Evolutionary conservation across 1,140 invertebrate species (phyloP), one percentile per base, ranked within the genome.

Genomic region (Lethocerus indicus): DNA sequence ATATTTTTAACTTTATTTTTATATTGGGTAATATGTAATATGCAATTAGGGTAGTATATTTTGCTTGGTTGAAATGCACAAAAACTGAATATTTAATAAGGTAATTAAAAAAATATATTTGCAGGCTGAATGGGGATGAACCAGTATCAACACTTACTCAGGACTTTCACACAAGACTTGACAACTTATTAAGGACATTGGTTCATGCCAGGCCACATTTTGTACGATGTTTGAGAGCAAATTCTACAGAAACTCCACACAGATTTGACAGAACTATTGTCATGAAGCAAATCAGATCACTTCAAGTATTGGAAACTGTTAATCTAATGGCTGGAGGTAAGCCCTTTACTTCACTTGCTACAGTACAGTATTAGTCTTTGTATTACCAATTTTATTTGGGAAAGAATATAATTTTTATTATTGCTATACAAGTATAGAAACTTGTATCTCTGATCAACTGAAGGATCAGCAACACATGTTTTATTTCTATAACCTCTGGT

Each of bases 121-220:
- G 57, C 52, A 79, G 76, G 52, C 70, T 87, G 51, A 88, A 88
- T 66, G 84, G 83, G 1, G 83, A 86, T 64, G 86, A 89, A 63
- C 83, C 86, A 5, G 82, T 87, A 27, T 88, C 87, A 13, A 92
- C 88, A 7, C 70, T 94, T 32, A 91, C 89, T 27, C 87, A 92
- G 71, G 91, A 95, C 67, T 95, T 94, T 60, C 89, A 93, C 64
- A 92, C 85, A 35, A 74, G 89, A 32, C 69, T 95, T 41, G 89
- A 94, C 65, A 93, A 93, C 69, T 68, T 95, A 54, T 66, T 94
- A 55, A 72, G 89, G 52, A 93, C 88, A 24, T 64, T 94, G 52
- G 87, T 93, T 29, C 88, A 93, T 65, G 87, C 90, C 16, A 75
- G 88, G 52, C 90, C 90, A 9, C 90, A 95, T 67, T 95, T 94